Evolutionary conservation across 2,888 invertebrate genomes (phyloP).

Genomic region (Hololepta plana): DNA sequence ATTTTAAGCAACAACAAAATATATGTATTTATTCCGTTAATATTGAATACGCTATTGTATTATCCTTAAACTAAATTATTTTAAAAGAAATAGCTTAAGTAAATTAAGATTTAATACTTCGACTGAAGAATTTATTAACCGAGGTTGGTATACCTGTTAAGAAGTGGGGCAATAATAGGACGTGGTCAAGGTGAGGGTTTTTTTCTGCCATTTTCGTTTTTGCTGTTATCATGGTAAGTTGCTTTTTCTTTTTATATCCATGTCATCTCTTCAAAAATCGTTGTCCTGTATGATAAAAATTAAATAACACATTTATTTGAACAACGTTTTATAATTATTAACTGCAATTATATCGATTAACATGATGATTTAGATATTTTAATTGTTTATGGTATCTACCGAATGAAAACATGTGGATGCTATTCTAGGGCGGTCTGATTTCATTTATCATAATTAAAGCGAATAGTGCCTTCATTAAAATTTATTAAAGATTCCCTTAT

Average conservation of each 20-base stretch:
- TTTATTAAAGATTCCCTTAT: not conserved
- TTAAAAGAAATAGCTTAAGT: no score
- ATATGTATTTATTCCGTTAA: no score
- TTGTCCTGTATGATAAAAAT: slow-evolving; percentile 11
- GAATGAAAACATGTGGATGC: slow-evolving; percentile 41
- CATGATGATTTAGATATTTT: slow-evolving; percentile 44
- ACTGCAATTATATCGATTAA: no score
- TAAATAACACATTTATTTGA: slow-evolving; percentile 3
- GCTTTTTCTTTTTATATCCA: slow-evolving; percentile 5
- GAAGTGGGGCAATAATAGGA: no score
- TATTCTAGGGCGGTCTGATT: slow-evolving; percentile 61
- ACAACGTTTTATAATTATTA: slow-evolving; percentile 13
- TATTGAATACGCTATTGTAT: no score
- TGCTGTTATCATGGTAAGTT: slow-evolving; percentile 6
- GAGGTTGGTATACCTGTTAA: no score
- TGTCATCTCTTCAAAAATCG: slow-evolving; percentile 4
- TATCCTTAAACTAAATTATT: no score
- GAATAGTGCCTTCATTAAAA: slow-evolving; percentile 2
- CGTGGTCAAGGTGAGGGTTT: no score
- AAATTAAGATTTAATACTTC: no score
- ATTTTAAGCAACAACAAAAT: no score
- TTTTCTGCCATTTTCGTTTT: slow-evolving; percentile 9
- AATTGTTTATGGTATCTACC: slow-evolving; percentile 48
- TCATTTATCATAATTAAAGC: not conserved
- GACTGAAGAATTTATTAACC: no score